Evolutionary conservation across 2,113 vertebrate genomes (phyloP), one percentile per base, ranked within the genome.

Genomic region (Ceyx melanurus): DNA sequence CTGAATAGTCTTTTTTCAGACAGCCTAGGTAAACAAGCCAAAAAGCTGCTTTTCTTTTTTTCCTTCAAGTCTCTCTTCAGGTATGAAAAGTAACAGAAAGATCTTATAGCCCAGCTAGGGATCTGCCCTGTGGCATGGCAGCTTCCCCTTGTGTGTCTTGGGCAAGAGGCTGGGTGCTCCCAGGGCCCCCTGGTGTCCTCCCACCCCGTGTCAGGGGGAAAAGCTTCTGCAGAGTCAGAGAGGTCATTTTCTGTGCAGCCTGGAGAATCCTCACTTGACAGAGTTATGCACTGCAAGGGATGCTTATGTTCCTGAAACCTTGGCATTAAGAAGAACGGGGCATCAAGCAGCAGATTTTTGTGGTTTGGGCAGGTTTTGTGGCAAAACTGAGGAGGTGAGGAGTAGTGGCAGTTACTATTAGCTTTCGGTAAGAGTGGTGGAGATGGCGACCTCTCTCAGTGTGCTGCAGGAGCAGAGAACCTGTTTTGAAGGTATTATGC

Each of bases 241-340:
- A 9, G 1, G 7, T 66, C 1, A 0, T 15, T 50, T 61, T 37
- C n/a, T 40, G 15, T 19, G 6, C 12, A 51, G 25, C 18, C 25
- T 43, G 29, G 18, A 29, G 28, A 64, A 42, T n/a, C 42, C 28
- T 53, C 45, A 18, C 6, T 45, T 71, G 60, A 48, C 35, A 42
- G 45, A 35, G 37, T 54, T 54, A 25, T 8, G 5, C 10, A 15
- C 50, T 35, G 13, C 46, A 65, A n/a, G 7, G 37, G 53, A 16
- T 61, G 40, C 31, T 45, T 2, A 0, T 67, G 6, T 72, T 82
- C 51, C 78, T 67, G 51, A 61, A 77, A 33, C 57, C 57, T 50
- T n/a, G 17, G 10, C 10, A 7, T 26, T 54, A 60, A 54, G 45
- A 77, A 67, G 43, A 43, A 53, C 0, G 2, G 53, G 11, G 51